These are phyloP conservation scores for Solen grandis DNA, from an alignment of 1,140 invertebrate genomes.

Conservation along the genomic window DNA sequence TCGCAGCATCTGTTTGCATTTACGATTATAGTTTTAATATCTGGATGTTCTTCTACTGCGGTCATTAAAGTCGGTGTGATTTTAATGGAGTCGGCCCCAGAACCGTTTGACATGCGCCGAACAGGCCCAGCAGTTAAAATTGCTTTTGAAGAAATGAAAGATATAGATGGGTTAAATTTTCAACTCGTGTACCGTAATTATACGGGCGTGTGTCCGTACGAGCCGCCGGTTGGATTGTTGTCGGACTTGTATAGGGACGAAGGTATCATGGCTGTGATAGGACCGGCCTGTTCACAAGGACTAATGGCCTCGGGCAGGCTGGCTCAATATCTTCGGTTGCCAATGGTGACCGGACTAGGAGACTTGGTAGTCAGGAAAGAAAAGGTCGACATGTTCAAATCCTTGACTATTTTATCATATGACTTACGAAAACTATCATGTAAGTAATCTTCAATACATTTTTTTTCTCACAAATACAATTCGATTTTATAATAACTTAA, in stretches of 20 bases:
- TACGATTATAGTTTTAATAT: too few species aligned
- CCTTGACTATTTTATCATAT: slow-evolving; percentile 47
- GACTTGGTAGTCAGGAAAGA: slow-evolving; percentile 18
- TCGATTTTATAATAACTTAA: too few species aligned
- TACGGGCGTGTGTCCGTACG: slow-evolving; percentile 34
- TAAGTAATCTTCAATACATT: too few species aligned
- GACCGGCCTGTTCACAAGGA: slow-evolving; percentile 47
- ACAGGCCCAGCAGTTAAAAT: slow-evolving; percentile 34
- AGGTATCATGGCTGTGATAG: slow-evolving; percentile 25
- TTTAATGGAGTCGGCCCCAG: slow-evolving; percentile 31
- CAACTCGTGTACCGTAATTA: slow-evolving; percentile 16
- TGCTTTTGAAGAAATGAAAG: slow-evolving; percentile 9
- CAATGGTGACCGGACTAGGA: slow-evolving; percentile 43
- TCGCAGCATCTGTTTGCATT: too few species aligned
- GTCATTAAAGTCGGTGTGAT: slow-evolving; percentile 50
- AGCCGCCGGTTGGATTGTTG: slow-evolving; percentile 42
- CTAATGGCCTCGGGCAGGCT: slow-evolving; percentile 13
- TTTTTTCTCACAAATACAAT: too few species aligned
- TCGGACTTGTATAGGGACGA: slow-evolving; percentile 27
- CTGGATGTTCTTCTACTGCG: too few species aligned
- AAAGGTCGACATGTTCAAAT: slow-evolving; percentile 36
- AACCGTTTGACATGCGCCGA: slow-evolving; percentile 46
- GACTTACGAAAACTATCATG: slow-evolving; percentile 26
- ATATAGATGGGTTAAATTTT: not conserved
- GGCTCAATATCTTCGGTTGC: slow-evolving; percentile 29